phyloP scores from a whole-genome alignment of 2,888 invertebrate species.

The Lamellibrachia columna region DNA sequence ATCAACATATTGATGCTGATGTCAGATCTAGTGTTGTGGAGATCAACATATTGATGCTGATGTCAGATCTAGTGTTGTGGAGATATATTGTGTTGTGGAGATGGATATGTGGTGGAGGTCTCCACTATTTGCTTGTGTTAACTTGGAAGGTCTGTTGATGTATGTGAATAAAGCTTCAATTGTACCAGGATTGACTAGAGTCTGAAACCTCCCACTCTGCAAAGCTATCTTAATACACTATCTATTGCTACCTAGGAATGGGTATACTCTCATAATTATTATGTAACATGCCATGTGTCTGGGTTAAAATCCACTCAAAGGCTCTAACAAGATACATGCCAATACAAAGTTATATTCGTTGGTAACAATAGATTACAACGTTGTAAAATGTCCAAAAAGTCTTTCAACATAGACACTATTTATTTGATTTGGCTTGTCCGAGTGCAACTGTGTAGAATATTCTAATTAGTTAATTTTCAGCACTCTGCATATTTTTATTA shows the following conservation, averaged over 20 bases:
- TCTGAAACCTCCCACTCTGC: background rate
- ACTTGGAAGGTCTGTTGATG: background rate
- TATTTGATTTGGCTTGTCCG: no score
- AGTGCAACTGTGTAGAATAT: no score
- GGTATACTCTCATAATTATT: background rate
- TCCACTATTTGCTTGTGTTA: background rate
- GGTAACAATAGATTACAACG: background rate
- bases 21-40: background rate
- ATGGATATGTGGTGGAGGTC: background rate
- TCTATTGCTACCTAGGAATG: background rate
- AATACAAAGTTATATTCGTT: background rate
- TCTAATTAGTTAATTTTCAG: no score
- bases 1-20: background rate
- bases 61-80: background rate
- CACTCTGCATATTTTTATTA: no score
- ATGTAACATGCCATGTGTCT: no score
- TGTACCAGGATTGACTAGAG: background rate
- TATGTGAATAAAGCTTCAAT: background rate
- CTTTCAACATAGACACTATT: no score
- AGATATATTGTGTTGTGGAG: background rate
- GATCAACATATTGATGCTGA: background rate
- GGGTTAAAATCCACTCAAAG: no score
- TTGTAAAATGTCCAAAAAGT: no score
- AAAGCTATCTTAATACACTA: background rate
- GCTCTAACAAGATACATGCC: no score